Evolutionary conservation across 2,888 invertebrate species (phyloP).

Genomic region (Slavum lentiscoides): DNA sequence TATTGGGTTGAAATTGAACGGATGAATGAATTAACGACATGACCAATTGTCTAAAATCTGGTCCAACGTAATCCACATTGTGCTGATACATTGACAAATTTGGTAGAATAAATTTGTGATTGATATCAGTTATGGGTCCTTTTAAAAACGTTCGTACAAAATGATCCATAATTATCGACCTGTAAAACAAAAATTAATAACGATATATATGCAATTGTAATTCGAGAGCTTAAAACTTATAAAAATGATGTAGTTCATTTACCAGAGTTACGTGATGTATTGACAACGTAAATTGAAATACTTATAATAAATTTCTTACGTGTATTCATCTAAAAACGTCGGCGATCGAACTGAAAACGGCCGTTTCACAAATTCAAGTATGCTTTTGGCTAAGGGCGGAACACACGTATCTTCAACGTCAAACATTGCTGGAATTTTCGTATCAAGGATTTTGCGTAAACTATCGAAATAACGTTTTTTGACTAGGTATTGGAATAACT

Average conservation of each 20-base stretch:
- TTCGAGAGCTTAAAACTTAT: background rate
- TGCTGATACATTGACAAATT: conserved; percentile 36
- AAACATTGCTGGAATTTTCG: conserved; percentile 70
- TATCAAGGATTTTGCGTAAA: conserved; percentile 71
- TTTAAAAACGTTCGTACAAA: conserved; percentile 42
- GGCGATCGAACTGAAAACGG: conserved; percentile 66
- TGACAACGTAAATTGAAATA: background rate
- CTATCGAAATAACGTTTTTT: conserved; percentile 72
- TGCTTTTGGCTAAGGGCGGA: conserved; percentile 72
- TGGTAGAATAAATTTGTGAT: conserved; percentile 44
- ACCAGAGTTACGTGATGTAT: too few species aligned
- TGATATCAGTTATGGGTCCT: conserved; percentile 45
- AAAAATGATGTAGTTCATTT: background rate
- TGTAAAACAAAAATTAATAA: conserved; percentile 9
- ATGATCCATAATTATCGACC: conserved; percentile 33
- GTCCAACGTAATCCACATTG: conserved; percentile 36
- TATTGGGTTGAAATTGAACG: conserved; percentile 24
- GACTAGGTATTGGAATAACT: conserved; percentile 56
- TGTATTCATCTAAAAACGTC: conserved; percentile 48
- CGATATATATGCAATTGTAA: too few species aligned
- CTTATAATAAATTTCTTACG: conserved; percentile 20
- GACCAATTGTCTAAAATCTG: conserved; percentile 47
- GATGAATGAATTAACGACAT: conserved; percentile 35
- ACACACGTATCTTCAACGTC: conserved; percentile 72
- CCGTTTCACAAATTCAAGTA: conserved; percentile 75